Percentiles rank a stretch among this genome's conserved stretches.
Evolutionary conservation across 2,888 invertebrate genomes (phyloP).

Genomic region (Creontiades dilutus): DNA sequence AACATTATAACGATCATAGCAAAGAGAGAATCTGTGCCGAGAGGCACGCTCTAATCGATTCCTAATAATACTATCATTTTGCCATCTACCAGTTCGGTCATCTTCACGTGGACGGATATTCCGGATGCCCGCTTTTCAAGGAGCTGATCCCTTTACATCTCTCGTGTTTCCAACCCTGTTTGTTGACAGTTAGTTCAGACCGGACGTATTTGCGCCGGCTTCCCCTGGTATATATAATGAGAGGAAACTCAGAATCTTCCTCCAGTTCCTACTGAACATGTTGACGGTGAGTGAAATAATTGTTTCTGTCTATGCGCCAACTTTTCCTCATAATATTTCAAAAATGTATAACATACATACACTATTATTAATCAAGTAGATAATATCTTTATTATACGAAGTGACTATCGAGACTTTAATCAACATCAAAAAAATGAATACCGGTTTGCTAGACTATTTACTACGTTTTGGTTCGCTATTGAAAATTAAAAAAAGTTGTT

Average conservation of each 20-base stretch:
- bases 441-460: too few species aligned
- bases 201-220: background rate
- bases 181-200: slow-evolving; percentile 1
- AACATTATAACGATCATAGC: background rate
- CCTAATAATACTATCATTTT: slow-evolving; percentile 2
- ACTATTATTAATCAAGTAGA: too few species aligned
- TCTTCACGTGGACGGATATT: slow-evolving; percentile 21
- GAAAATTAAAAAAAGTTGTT: too few species aligned
- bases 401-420: too few species aligned
- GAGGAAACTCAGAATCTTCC: slow-evolving; percentile 23
- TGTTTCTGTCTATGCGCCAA: background rate
- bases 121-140: slow-evolving; percentile 22
- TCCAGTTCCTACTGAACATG: slow-evolving; percentile 19
- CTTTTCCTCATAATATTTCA: too few species aligned
- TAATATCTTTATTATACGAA: too few species aligned
- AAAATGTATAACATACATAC: too few species aligned
- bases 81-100: background rate
- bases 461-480: too few species aligned
- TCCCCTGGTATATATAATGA: slow-evolving; percentile 1
- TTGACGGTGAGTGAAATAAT: slow-evolving; percentile 41
- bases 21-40: background rate
- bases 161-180: background rate
- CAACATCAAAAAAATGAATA: too few species aligned
- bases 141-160: background rate
- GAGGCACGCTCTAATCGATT: background rate